Percentiles rank a stretch among this genome's conserved stretches.
These are phyloP conservation scores for Amphiprion clarkii DNA, from an alignment of 2,797 vertebrate species.

Conservation along the genomic window DNA sequence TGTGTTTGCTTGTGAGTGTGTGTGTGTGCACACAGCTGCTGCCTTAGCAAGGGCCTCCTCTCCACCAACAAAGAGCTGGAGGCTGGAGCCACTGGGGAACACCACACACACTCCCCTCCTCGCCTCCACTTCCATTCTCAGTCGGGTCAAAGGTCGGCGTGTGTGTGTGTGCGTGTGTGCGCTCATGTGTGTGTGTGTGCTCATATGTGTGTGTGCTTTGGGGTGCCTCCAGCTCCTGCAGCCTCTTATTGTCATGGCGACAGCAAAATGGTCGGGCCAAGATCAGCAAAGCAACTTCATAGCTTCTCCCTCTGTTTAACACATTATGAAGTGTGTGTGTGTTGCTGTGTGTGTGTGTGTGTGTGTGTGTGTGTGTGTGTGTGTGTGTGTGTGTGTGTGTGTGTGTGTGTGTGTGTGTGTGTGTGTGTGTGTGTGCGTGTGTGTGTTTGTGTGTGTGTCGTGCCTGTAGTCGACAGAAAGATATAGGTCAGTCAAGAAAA, in stretches of 20 bases:
- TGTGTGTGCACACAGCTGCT: conserved; percentile 67
- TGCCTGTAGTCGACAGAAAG: conserved; percentile 49
- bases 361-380: conserved; percentile 21
- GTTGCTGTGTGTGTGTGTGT: conserved; percentile 2
- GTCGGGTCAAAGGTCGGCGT: conserved; percentile 66
- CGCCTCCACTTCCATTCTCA: conserved; percentile 47
- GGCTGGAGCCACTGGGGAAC: conserved; percentile 67
- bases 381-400: conserved; percentile 34
- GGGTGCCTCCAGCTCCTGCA: conserved; percentile 45
- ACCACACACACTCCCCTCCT: conserved; percentile 44
- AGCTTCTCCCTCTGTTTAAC: conserved; percentile 63
- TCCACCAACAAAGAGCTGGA: conserved; percentile 79
- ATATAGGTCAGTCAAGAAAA: conserved; percentile 77
- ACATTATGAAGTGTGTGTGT: conserved; percentile 55
- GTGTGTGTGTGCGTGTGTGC: conserved; percentile 41
- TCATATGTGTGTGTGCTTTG: conserved; percentile 35
- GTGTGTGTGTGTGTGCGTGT: conserved; percentile 21
- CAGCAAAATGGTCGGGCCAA: conserved; percentile 71
- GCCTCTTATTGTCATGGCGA: conserved; percentile 76
- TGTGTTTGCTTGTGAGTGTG: conserved; percentile 38
- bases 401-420: conserved; percentile 23
- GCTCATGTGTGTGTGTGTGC: conserved; percentile 43
- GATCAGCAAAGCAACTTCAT: conserved; percentile 65
- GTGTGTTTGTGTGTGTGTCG: conserved; percentile 29
- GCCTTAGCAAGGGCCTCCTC: conserved; percentile 68